Evolutionary conservation across 2,113 vertebrate species (phyloP), one percentile per base, ranked within the genome.

Genomic region (Motacilla alba): DNA sequence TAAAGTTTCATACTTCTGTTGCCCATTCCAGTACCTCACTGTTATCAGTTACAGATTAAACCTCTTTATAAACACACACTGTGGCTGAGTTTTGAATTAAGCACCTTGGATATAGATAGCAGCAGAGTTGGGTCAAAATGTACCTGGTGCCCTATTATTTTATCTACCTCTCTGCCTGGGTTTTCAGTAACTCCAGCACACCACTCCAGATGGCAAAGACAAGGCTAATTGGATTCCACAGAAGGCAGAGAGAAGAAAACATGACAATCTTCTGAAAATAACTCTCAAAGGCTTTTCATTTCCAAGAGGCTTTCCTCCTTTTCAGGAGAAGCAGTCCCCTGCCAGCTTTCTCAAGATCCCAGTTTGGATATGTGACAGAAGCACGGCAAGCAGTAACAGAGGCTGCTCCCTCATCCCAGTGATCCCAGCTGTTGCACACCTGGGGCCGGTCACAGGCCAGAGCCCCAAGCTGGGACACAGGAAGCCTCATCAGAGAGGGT

Each of bases 401-500:
- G 53, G 58, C 37, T 82, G 62, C 41, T 83, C 31, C 11, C 2
- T 31, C 15, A 6, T 2, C 11, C 39, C 22, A 73, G 33, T 1
- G 11, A 59, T 13, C n/a, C 11, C 13, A 15, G 43, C 35, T 31
- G 30, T 22, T 26, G 13, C 5, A 1, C 24, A 21, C 24, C 33
- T 23, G 4, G 5, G 10, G 7, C 20, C 39, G 11, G 13, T 55
- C 21, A 20, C 15, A 14, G 50, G 26, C 23, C 70, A 43, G 22
- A 73, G 33, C 4, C 9, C 21, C 15, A 12, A 7, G 5, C 0
- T 18, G 33, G 49, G 33, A 76, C 80, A 23, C 67, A 44, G 28
- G 31, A 7, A 26, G 7, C 7, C 53, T 56, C 53, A 6, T 15
- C 15, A 41, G 0, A 37, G 33, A 9, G 2, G 15, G 16, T 55